A percentile compares a stretch with the other conserved stretches of the same genome.
phyloP scores from a whole-genome alignment of 2,113 vertebrate species.

The Oriolus oriolus region DNA sequence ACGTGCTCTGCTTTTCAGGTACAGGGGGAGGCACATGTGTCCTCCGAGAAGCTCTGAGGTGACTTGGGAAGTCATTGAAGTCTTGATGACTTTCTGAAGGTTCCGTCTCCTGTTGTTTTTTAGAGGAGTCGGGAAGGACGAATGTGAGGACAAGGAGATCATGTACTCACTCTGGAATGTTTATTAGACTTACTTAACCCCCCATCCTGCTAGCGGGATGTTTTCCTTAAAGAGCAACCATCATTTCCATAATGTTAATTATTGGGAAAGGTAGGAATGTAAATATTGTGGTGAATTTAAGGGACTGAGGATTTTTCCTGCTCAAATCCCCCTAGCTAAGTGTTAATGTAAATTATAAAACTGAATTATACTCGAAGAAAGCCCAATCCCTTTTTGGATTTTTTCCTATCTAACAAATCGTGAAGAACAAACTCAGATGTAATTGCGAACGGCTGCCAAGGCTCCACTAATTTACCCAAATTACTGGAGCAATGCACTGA shows the following conservation, averaged over 20 bases:
- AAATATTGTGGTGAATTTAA: not conserved
- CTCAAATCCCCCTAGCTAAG: not conserved
- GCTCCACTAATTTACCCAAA: not conserved
- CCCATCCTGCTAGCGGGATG: not conserved
- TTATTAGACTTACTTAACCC: not conserved
- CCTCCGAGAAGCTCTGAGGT: not conserved
- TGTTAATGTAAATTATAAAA: not conserved
- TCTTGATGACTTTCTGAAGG: not conserved
- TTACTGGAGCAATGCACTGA: not conserved
- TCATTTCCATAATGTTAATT: not conserved
- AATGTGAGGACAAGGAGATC: not conserved
- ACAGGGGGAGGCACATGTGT: fast-evolving
- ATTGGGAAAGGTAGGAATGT: not conserved
- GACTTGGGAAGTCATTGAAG: not conserved
- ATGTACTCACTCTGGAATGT: not conserved
- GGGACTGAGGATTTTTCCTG: not conserved
- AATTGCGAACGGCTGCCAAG: not conserved
- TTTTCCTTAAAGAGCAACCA: not conserved
- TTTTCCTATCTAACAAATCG: not conserved
- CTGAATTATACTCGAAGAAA: not conserved
- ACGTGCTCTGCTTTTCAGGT: not conserved
- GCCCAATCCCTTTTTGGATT: not conserved
- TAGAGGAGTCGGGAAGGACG: not conserved
- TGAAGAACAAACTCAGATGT: not conserved
- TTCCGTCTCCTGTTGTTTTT: not conserved